Percentiles rank a stretch among this genome's conserved stretches.
Evolutionary conservation across 2,888 invertebrate species (phyloP).

Genomic region (Xylocampa areola): DNA sequence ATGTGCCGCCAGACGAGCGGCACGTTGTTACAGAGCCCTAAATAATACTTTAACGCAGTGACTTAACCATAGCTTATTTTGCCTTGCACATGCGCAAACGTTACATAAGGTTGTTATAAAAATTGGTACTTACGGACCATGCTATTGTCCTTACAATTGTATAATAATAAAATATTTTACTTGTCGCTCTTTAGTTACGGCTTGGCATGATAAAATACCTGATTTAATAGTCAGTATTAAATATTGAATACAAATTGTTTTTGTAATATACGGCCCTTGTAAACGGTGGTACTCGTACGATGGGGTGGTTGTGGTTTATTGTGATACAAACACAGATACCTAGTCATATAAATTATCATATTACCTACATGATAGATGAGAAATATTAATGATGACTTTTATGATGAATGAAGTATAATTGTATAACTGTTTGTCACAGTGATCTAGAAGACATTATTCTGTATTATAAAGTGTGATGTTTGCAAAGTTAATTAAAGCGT

Average conservation of each 20-base stretch:
- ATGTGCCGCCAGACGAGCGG: too few species aligned
- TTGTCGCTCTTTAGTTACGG: constrained; percentile 2
- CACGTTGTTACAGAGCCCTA: too few species aligned
- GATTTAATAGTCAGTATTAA: too few species aligned
- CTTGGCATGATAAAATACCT: constrained; percentile 39
- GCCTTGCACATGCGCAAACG: constrained; percentile 2
- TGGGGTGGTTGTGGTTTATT: neutral
- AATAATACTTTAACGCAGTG: too few species aligned
- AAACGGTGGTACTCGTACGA: neutral
- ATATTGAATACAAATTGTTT: constrained; percentile 30
- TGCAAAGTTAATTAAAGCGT: constrained; percentile 1
- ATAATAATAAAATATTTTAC: constrained; percentile 32
- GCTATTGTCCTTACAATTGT: constrained; percentile 42
- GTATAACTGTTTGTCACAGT: neutral
- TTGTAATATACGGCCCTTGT: neutral
- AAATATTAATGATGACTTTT: constrained; percentile 21
- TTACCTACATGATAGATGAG: constrained; percentile 16
- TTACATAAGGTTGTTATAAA: constrained; percentile 35
- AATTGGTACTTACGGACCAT: constrained; percentile 30
- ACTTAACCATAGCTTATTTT: too few species aligned
- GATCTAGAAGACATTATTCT: constrained; percentile 23
- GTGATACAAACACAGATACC: constrained; percentile 3
- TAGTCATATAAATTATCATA: constrained; percentile 11
- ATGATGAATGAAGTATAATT: constrained; percentile 31
- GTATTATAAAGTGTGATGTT: constrained; percentile 16